Base-by-base conservation (phyloP, 1,140 invertebrate genomes). In the Cotesia chilonis region DNA sequence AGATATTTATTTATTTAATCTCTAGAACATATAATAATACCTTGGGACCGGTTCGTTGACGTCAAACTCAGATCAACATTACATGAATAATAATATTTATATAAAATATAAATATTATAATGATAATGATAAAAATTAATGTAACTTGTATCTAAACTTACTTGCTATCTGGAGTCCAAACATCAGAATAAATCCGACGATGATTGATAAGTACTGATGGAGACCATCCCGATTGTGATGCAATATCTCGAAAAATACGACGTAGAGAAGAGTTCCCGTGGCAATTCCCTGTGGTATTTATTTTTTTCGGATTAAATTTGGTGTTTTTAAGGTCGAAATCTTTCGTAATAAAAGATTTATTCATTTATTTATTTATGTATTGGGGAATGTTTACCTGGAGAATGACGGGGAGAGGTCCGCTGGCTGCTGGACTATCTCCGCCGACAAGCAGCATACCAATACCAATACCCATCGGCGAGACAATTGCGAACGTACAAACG, bases 401-500 rank as follows among this genome's bases (percentile, higher is more conserved):
- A 65, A 84, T 68, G 1, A 86, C 88, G 3, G 92, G 89, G 0
- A 91, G 89, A 2, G 88, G 86, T 28, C 92, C 85, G 64, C 88
- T 90, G 7, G 90, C 88, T 1, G 89, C 88, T 4, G 89, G 88
- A 0, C 86, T 86, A 3, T 86, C 86, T 2, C 88, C 89, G 60
- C 89, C 90, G 12, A 91, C 89, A 4, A 92, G 83, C 2, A 90
- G 69, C 75, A 94, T 88, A 57, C 93, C 93, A 55, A 93, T 90
- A 1, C 91, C 92, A 59, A 94, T 93, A 4, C 89, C 89, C 73
- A 95, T 75, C 1, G 94, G 94, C 12, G 94, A 94, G 1, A 95
- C 92, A 7, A 95, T 82, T 1, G 93, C 93, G 78, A 95, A 94
- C 5, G 92, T 92, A 2, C 91, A 89, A 52, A 95, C 91, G 79